Evolutionary conservation across 2,113 vertebrate genomes (phyloP).

Genomic region (Mungos mungo): DNA sequence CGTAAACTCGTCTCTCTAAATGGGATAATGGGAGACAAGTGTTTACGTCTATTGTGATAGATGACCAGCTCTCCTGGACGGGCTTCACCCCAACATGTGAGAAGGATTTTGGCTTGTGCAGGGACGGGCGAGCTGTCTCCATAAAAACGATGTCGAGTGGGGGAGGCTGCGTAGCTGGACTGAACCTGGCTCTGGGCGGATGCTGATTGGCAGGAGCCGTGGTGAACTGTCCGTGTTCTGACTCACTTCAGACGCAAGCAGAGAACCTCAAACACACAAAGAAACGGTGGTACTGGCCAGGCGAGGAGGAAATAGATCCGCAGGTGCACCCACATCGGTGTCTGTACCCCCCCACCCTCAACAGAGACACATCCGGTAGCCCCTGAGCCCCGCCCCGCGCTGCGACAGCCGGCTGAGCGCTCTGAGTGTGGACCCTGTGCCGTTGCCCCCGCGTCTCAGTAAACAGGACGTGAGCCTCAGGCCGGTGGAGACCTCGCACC

Average conservation of each 20-base stretch:
- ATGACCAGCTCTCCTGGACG: constrained; percentile 64
- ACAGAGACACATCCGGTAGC: background rate
- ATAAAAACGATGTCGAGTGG: background rate
- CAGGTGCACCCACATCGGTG: rapidly evolving
- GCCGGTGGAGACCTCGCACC: background rate
- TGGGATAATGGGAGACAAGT: background rate
- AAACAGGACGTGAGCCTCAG: background rate
- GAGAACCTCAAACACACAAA: background rate
- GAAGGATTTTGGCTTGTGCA: constrained; percentile 25
- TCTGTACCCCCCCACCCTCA: too few relatives aligned
- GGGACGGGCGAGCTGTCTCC: background rate
- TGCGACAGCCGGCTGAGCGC: too few relatives aligned
- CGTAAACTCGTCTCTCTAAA: constrained; percentile 38
- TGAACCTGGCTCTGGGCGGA: background rate
- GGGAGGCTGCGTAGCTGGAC: background rate
- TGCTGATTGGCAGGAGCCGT: background rate
- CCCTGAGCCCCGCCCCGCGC: background rate
- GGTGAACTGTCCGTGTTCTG: too few relatives aligned
- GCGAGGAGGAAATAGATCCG: background rate
- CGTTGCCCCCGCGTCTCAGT: background rate
- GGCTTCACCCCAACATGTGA: constrained; percentile 33
- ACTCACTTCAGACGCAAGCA: background rate
- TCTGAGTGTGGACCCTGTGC: background rate
- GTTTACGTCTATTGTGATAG: constrained; percentile 37
- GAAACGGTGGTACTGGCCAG: background rate